A percentile compares a stretch with the other conserved stretches of the same genome.
Evolutionary conservation across 1,140 invertebrate genomes (phyloP).

Genomic region (Drosophila carrolli): DNA sequence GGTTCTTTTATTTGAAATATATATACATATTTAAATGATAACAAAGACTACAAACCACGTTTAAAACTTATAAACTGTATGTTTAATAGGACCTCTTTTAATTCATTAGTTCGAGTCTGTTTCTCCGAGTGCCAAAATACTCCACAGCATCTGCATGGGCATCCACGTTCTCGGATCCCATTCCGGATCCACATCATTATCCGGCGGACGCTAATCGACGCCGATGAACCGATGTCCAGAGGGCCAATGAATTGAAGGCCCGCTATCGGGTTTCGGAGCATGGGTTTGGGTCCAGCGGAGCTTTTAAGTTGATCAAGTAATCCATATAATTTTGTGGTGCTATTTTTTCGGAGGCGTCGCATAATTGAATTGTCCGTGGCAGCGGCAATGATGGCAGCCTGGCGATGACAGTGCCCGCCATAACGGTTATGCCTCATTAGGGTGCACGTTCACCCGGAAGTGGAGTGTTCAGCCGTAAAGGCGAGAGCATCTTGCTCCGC

Average conservation of each 20-base stretch:
- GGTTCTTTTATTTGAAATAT: no score
- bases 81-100: no score
- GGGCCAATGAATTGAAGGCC: not conserved
- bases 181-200: constrained; percentile 23
- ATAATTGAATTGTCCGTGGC: constrained; percentile 46
- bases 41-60: no score
- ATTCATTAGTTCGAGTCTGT: not conserved
- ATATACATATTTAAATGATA: no score
- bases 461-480: constrained; percentile 10
- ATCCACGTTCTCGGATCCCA: not conserved
- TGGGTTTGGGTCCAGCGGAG: constrained; percentile 8
- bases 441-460: constrained; percentile 9
- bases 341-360: constrained; percentile 28
- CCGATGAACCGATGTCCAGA: constrained; percentile 17
- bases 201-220: constrained; percentile 59
- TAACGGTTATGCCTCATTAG: constrained; percentile 43
- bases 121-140: constrained; percentile 3
- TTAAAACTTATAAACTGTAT: no score
- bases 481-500: not conserved
- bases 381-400: constrained; percentile 8
- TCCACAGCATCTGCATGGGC: not conserved
- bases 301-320: constrained; percentile 44
- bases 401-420: constrained; percentile 21
- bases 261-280: constrained; percentile 51
- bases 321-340: constrained; percentile 32